These are phyloP conservation scores for Teinopalpus imperialis DNA, from an alignment of 2,888 invertebrate species.

Conservation along the genomic window DNA sequence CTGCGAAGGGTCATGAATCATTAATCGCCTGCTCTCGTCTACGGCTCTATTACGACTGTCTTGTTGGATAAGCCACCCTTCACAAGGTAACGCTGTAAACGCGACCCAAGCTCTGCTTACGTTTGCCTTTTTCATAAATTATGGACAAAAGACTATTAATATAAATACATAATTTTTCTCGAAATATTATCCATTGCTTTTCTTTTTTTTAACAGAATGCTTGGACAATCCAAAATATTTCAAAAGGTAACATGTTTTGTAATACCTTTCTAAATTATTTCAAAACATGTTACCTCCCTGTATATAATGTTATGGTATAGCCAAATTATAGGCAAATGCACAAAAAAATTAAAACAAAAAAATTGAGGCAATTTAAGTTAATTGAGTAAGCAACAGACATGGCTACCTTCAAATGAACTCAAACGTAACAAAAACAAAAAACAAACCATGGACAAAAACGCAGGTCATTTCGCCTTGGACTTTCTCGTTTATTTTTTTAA, in stretches of 20 bases:
- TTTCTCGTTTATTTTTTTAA: conserved; percentile 78
- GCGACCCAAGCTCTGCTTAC: conserved; percentile 36
- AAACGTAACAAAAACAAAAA: conserved; percentile 80
- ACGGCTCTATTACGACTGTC: conserved; percentile 80
- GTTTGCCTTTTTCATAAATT: conserved; percentile 48
- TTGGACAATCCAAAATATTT: no score
- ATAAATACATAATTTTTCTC: no score
- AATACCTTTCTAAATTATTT: no score
- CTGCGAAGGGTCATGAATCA: conserved; percentile 82
- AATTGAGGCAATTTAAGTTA: conserved; percentile 75
- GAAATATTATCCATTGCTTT: no score
- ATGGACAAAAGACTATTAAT: conserved; percentile 22
- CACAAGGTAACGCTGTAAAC: conserved; percentile 54
- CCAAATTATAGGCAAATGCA: no score
- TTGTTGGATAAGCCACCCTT: conserved; percentile 75
- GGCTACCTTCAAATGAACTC: conserved; percentile 81
- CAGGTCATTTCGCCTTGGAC: conserved; percentile 78
- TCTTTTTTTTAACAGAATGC: no score
- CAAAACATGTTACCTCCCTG: no score
- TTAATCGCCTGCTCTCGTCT: conserved; percentile 79
- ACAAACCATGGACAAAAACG: conserved; percentile 79
- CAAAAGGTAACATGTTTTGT: no score
- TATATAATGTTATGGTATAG: no score
- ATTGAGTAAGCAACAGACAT: conserved; percentile 78
- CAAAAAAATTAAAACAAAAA: conserved; percentile 57